Base-by-base conservation (phyloP, 2,888 invertebrate species). In the Drosophila nigricruria region DNA sequence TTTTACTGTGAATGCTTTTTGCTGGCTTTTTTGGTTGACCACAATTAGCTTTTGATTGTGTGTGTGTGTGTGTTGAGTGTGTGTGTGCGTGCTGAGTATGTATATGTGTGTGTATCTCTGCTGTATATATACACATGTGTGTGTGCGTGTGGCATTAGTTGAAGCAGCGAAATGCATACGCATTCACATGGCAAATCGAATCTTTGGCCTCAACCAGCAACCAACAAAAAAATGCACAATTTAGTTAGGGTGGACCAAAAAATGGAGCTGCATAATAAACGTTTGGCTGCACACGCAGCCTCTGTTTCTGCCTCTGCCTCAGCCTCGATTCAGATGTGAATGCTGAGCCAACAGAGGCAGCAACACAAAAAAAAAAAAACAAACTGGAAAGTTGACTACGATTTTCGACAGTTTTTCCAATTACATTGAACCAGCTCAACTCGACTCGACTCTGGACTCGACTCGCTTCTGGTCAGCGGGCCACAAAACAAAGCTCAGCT, bases 181-280 rank as follows among this genome's bases (percentile, higher is more conserved):
- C 74, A 65, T 53, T 53, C 58, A 27, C n/a, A 42, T 43, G 45
- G 36, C 59, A 77, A 73, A 77, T 76, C 60, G 63, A 77, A 78
- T 73, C 47, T 40, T 49, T 57, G 30, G 43, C 49, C 43, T 40
- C 32, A 47, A 2, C 23, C 27, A 43, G 52, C 47, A 60, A 6
- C 23, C 43, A 43, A 36, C 10, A 30, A 47, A 47, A 69, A 32
- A 34, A 20, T 12, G 5, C 27, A 20, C 32, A 70, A 70, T 54
- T 49, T 52, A 43, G 54, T 70, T 70, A 54, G 47, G 53, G 34
- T 49, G 32, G 38, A 9, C 58, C 57, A 34, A 16, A 50, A 57
- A 52, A 47, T 52, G 27, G 45, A 54, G 52, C 42, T 71, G 71
- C 70, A 70, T 45, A 70, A 70, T 70, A 70, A 70, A 63, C 63